These are phyloP conservation scores for Epinephelus malabaricus DNA, from an alignment of 2,797 vertebrate genomes.

Conservation along the genomic window DNA sequence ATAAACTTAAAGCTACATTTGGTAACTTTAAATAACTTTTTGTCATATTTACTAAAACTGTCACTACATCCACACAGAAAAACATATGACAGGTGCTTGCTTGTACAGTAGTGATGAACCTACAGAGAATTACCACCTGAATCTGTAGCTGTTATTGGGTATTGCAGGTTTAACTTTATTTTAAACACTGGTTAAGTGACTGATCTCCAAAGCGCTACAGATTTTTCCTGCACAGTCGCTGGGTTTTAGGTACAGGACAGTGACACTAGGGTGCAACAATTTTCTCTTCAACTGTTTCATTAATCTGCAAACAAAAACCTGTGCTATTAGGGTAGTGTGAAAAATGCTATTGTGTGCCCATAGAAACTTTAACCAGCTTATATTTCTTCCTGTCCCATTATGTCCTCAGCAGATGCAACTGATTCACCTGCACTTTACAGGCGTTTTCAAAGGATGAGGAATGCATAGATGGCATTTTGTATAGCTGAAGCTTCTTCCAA, in stretches of 20 bases:
- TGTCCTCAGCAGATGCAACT: slow-evolving; percentile 1
- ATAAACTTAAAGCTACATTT: no score
- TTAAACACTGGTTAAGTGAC: not conserved
- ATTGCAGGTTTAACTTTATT: not conserved
- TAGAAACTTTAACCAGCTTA: not conserved
- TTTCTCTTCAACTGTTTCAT: not conserved
- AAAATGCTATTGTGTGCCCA: not conserved
- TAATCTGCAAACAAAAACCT: not conserved
- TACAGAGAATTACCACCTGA: not conserved
- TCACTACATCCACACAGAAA: no score
- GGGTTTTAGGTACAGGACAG: not conserved
- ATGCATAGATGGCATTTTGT: slow-evolving; percentile 51
- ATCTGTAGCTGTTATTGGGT: no score
- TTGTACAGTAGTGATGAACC: not conserved
- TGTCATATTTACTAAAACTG: no score
- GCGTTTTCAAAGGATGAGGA: slow-evolving; percentile 33
- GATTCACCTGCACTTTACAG: slow-evolving; percentile 38
- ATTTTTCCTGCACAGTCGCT: not conserved
- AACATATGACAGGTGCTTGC: not conserved
- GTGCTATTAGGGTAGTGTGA: not conserved
- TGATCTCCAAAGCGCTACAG: not conserved
- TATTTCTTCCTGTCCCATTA: not conserved
- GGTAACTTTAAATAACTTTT: no score
- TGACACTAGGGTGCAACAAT: not conserved
- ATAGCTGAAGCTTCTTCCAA: slow-evolving; percentile 60